Evolutionary conservation across 2,888 invertebrate genomes (phyloP).

Genomic region (Pomacea canaliculata): DNA sequence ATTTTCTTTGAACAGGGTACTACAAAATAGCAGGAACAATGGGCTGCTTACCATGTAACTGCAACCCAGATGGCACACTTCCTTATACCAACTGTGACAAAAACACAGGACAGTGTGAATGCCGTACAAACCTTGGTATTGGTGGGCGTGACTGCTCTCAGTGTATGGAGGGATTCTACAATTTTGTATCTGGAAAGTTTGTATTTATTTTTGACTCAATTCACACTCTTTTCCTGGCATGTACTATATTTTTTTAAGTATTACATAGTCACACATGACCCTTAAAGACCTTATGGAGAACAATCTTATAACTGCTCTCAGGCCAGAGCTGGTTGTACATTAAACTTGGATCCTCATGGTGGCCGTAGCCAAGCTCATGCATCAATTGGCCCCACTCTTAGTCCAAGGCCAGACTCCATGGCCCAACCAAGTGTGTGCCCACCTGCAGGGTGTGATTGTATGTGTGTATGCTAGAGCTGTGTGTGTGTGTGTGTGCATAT

Average conservation of each 20-base stretch:
- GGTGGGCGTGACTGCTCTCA: constrained; percentile 59
- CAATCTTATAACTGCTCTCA: too few species aligned
- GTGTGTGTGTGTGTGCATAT: too few species aligned
- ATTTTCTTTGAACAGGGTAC: constrained; percentile 13
- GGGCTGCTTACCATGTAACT: constrained; percentile 63
- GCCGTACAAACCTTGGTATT: constrained; percentile 55
- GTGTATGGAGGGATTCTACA: constrained; percentile 53
- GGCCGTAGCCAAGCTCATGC: too few species aligned
- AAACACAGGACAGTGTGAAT: constrained; percentile 65
- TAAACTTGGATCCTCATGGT: too few species aligned
- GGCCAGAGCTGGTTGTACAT: too few species aligned
- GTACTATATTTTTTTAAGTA: neutral
- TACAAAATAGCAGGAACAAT: constrained; percentile 35
- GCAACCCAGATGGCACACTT: constrained; percentile 51
- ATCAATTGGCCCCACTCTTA: too few species aligned
- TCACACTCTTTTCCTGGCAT: neutral
- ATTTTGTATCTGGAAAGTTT: constrained; percentile 49
- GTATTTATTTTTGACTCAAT: neutral
- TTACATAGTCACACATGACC: neutral
- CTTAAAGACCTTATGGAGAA: too few species aligned
- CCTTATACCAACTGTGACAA: constrained; percentile 56
- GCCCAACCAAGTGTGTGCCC: too few species aligned
- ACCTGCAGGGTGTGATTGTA: too few species aligned
- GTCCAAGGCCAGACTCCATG: too few species aligned
- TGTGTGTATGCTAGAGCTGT: too few species aligned